Evolutionary conservation across 2,113 vertebrate genomes (phyloP).

Genomic region (Anoplopoma fimbria): DNA sequence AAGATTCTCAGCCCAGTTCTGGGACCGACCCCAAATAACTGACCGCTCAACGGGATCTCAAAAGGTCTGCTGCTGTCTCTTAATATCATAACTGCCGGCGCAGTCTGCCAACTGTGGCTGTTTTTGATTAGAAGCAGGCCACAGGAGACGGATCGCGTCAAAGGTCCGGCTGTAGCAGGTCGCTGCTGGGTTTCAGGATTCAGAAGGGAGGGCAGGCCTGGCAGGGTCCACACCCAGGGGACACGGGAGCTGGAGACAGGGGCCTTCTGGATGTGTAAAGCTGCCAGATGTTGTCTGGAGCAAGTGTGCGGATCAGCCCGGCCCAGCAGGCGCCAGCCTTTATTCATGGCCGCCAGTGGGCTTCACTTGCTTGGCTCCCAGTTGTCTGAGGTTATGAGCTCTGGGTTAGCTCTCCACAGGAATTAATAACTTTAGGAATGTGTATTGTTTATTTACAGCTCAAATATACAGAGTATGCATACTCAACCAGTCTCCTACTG

Average conservation of each 20-base stretch:
- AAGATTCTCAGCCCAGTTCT: slow-evolving; percentile 39
- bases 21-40: slow-evolving; percentile 50
- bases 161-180: slow-evolving; percentile 64
- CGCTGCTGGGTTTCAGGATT: slow-evolving; percentile 10
- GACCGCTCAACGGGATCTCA: slow-evolving; percentile 38
- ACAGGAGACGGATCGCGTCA: no score
- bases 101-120: slow-evolving; percentile 60
- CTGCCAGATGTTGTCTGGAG: slow-evolving; percentile 67
- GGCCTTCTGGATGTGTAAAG: slow-evolving; percentile 56
- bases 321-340: slow-evolving; percentile 12
- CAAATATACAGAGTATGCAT: neutral
- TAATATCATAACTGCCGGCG: slow-evolving; percentile 65
- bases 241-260: slow-evolving; percentile 39
- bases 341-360: slow-evolving; percentile 37
- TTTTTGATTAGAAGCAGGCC: no score
- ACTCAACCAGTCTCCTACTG: neutral
- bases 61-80: slow-evolving; percentile 63
- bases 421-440: slow-evolving; percentile 17
- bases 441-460: slow-evolving; percentile 8
- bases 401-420: slow-evolving; percentile 22
- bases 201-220: slow-evolving; percentile 7
- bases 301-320: slow-evolving; percentile 33
- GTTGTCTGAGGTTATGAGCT: slow-evolving; percentile 40
- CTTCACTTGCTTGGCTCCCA: neutral
- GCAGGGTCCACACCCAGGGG: slow-evolving; percentile 40